Conservation (phyloP, 1,140 invertebrate species). For the Plodia interpunctella region DNA sequence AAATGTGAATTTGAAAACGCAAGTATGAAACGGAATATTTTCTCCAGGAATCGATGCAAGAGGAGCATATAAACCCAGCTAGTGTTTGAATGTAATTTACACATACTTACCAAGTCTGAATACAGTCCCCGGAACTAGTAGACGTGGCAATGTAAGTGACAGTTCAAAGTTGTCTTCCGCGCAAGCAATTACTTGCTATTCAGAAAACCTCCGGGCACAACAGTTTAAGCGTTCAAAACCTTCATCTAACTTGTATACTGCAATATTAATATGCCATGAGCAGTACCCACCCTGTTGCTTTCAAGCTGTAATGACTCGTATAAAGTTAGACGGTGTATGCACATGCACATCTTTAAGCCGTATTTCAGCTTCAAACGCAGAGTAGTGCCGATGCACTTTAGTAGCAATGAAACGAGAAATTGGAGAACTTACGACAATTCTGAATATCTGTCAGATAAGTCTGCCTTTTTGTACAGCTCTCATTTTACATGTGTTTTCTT, state of each 20-base stretch:
- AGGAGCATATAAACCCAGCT: too few species aligned
- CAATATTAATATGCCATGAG: background rate
- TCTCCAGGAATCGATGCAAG: too few species aligned
- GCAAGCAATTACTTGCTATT: background rate
- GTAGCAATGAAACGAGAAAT: background rate
- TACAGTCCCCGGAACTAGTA: background rate
- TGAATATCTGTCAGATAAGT: background rate
- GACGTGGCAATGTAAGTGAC: background rate
- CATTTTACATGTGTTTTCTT: too few species aligned
- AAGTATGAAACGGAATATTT: too few species aligned
- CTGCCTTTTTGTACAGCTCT: too few species aligned
- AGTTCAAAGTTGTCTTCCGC: background rate
- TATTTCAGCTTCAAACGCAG: constrained; percentile 1
- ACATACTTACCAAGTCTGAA: background rate
- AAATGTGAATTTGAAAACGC: too few species aligned
- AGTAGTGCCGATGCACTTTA: background rate
- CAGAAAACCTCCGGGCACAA: background rate
- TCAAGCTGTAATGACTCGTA: constrained; percentile 5
- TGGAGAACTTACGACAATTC: background rate
- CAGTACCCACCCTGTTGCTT: background rate
- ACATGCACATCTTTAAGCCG: background rate
- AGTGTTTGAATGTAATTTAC: too few species aligned
- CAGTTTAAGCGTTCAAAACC: constrained; percentile 1
- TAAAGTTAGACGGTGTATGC: background rate
- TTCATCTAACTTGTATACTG: background rate